A percentile compares a stretch with the other conserved stretches of the same genome.
Evolutionary conservation across 2,888 invertebrate species (phyloP).

Genomic region (Seladonia tumulorum): DNA sequence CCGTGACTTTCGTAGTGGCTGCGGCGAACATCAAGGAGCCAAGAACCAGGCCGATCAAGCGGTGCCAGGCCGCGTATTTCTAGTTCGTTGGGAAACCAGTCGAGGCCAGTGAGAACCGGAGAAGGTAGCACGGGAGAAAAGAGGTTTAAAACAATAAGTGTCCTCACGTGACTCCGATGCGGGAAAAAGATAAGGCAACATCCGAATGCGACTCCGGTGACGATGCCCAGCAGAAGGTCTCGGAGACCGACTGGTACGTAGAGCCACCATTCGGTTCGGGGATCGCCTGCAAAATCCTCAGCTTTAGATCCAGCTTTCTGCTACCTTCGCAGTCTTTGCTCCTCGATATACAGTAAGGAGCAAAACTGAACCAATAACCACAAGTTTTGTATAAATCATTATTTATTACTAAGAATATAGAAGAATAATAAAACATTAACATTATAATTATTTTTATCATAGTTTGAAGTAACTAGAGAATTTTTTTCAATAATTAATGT

Average conservation of each 20-base stretch:
- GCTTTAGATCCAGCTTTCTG: background rate
- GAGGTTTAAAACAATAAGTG: background rate
- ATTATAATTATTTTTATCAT: too few species aligned
- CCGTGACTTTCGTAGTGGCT: slow-evolving; percentile 69
- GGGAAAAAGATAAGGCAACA: slow-evolving; percentile 88
- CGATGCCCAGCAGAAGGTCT: slow-evolving; percentile 87
- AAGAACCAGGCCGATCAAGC: slow-evolving; percentile 72
- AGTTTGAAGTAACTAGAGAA: too few species aligned
- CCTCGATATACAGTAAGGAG: too few species aligned
- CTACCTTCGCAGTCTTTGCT: background rate
- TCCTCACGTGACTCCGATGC: slow-evolving; percentile 84
- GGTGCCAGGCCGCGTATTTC: slow-evolving; percentile 77
- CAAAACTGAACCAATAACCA: too few species aligned
- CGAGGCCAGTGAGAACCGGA: background rate
- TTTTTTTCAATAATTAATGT: too few species aligned
- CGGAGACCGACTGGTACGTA: slow-evolving; percentile 79
- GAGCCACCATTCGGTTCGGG: slow-evolving; percentile 76
- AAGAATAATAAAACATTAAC: too few species aligned
- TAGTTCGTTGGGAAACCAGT: slow-evolving; percentile 43
- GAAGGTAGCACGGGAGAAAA: background rate
- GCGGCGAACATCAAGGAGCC: slow-evolving; percentile 78
- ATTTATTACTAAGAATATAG: too few species aligned
- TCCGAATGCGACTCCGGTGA: slow-evolving; percentile 87
- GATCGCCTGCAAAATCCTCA: slow-evolving; percentile 57
- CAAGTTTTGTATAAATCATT: too few species aligned